Conservation (phyloP, 2,113 vertebrate genomes). For the Aphyosemion australe region DNA sequence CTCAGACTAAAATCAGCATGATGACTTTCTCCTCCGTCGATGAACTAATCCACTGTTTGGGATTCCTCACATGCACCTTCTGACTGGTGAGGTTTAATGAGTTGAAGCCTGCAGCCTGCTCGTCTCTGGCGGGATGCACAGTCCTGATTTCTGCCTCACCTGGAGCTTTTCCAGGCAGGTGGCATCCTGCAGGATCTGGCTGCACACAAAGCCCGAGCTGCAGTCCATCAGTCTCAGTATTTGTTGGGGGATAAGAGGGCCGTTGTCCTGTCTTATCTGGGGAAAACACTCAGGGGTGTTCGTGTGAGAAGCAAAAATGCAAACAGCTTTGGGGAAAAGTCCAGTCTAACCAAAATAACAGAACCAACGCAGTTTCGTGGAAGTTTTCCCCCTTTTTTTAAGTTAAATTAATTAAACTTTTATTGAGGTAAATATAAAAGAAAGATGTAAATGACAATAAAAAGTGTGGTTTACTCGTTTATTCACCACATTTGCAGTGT, state of each 20-base stretch:
- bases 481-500: too few relatives aligned
- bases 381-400: too few relatives aligned
- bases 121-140: conserved; percentile 19
- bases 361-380: too few relatives aligned
- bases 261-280: conserved; percentile 15
- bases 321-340: neutral
- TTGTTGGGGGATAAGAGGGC: conserved; percentile 13
- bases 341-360: too few relatives aligned
- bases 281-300: conserved; percentile 4
- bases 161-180: neutral
- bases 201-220: conserved; percentile 30
- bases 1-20: neutral
- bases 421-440: too few relatives aligned
- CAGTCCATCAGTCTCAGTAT: conserved; percentile 5
- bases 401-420: too few relatives aligned
- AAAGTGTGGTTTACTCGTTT: too few relatives aligned
- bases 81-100: conserved; percentile 17
- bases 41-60: neutral
- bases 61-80: conserved; percentile 11
- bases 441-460: too few relatives aligned
- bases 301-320: conserved; percentile 2
- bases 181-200: conserved; percentile 39
- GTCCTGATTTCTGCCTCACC: neutral
- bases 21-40: neutral
- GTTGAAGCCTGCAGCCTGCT: neutral